Base-by-base conservation (phyloP, 2,888 invertebrate genomes). In the Ochropleura leucogaster region DNA sequence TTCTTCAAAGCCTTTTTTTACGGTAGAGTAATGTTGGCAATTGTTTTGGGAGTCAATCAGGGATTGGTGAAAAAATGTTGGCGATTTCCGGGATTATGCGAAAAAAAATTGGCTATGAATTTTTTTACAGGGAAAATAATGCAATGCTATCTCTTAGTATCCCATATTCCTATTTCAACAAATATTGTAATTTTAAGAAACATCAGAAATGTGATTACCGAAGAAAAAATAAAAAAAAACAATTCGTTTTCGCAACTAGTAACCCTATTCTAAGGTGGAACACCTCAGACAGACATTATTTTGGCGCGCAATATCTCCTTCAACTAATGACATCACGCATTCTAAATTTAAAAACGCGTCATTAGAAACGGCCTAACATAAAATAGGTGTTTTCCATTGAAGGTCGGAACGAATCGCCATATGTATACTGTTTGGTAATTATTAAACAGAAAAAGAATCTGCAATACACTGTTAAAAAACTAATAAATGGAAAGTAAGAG, bases 1-100 rank as follows among this genome's bases (percentile, higher is more conserved):
- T 86, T 82, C 68, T 87, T 81, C 59, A 59, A 81, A 80, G 65
- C 62, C 69, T 78, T 85, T 81, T 75, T 85, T 85, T 85, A 80
- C 77, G 77, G 68, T 84, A 77, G 80, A 76, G 80, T 84, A 72
- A 80, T 68, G 74, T 80, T 85, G 73, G 51, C 73, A 74, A 68
- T 75, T 79, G 85, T 83, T 82, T 74, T 75, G 64, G 40, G 47
- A 69, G 60, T 59, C 74, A 20, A 64, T 20, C 30, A 62, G 55
- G 12, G 20, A 40, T 20, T 40, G n/a, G 57, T 68, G 12, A 65
- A 47, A 46, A 40, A 40, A 4, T 20, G 44, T 30, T 12, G 9
- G n/a, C 16, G 20, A 14, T 64, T 68, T 63, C 53, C 59, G 46
- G 44, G 6, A 3, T 12, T 30, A 0, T 10, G 49, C 44, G 51